Evolutionary conservation across 2,888 invertebrate genomes (phyloP), one percentile per base, ranked within the genome.

Genomic region (Lochmaea crataegi): DNA sequence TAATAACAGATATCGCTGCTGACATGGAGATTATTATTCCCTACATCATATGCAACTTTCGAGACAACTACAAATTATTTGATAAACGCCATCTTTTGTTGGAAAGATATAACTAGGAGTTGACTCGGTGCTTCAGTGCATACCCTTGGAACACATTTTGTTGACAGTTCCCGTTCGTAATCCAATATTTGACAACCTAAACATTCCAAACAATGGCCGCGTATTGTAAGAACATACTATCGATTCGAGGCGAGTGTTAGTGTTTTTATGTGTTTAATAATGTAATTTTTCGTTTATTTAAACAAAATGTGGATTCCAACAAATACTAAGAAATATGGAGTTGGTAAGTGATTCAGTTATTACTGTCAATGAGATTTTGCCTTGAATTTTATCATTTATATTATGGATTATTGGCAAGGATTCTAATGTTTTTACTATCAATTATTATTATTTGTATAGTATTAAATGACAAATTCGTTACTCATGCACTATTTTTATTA

Each of bases 271-370:
- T 80, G 80, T 77, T 78, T 75, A 75, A 79, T 75, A 76, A 79
- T 80, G 79, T 79, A 76, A 80, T 78, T 72, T 72, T 64, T 70
- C 70, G 42, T 56, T 60, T 60, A 42, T 72, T 57, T 73, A 56
- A 56, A 72, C 51, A 84, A 86, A 86, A 93, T 93, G 93, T 93
- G 93, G 93, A 90, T 91, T 83, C 92, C 92, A 79, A 90, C 91
- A 78, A 93, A 92, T 88, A 90, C 90, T 76, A 91, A 92, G 80
- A 93, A 93, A 89, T 90, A 93, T 87, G 93, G 91, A 82, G 92
- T 93, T 86, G 93, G 93, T 93, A 89, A 91, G 92, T 90, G 10
- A 41, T 53, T 75, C 67, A 32, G 68, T 68, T 72, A 64, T n/a
- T 56, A 73, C 58, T 73, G 69, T 68, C 71, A 74, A 18, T 75